A percentile compares a stretch with the other conserved stretches of the same genome.
Evolutionary conservation across 2,113 vertebrate genomes (phyloP).

Genomic region (Trochalopteron elliotii): DNA sequence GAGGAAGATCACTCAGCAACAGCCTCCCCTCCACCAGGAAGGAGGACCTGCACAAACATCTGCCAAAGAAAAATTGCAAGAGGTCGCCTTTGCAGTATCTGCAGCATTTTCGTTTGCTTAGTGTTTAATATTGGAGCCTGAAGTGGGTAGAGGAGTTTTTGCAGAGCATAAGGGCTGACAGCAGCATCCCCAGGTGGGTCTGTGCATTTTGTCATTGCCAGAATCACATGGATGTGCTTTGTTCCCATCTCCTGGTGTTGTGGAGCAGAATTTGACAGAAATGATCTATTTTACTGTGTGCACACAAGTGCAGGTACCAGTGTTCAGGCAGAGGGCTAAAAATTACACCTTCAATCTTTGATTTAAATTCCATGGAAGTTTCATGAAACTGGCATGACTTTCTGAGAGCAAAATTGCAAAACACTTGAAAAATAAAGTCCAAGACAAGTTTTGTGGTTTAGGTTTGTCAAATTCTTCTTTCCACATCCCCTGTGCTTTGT

Average conservation of each 20-base stretch:
- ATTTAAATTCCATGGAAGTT: neutral
- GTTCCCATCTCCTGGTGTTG: accelerated
- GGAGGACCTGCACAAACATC: neutral
- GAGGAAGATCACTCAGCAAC: neutral
- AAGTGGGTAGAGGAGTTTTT: neutral
- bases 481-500: neutral
- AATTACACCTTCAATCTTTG: neutral
- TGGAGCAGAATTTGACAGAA: neutral
- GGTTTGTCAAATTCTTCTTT: neutral
- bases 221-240: neutral
- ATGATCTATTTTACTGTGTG: neutral
- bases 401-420: neutral
- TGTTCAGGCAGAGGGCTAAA: neutral
- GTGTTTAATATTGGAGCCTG: neutral
- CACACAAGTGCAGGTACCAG: neutral
- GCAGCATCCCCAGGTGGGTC: neutral
- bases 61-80: neutral
- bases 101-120: neutral
- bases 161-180: neutral
- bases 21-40: neutral
- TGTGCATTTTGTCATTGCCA: neutral
- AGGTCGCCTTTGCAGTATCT: neutral
- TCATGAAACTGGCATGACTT: neutral
- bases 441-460: neutral
- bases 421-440: accelerated